phyloP scores from a whole-genome alignment of 2,113 vertebrate species.

The Salvator merianae region DNA sequence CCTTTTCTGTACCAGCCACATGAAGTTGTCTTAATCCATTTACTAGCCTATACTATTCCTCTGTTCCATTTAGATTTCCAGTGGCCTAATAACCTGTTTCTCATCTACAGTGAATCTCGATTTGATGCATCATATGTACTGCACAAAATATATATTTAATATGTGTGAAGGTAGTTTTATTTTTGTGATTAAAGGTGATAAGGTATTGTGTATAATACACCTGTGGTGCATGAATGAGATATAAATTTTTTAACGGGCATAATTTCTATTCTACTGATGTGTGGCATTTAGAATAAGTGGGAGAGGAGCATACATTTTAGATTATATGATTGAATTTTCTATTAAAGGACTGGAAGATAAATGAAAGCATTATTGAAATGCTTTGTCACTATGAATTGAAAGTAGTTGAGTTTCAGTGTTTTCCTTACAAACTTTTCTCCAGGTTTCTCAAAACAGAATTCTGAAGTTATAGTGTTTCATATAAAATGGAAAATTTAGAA shows the following conservation, averaged over 20 bases:
- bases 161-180: not conserved
- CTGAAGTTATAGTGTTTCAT: not conserved
- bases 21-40: no score
- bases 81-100: no score
- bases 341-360: not conserved
- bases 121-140: no score
- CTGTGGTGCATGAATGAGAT: not conserved
- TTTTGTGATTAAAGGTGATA: not conserved
- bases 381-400: no score
- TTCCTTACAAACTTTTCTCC: no score
- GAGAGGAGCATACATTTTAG: not conserved
- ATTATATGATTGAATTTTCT: not conserved
- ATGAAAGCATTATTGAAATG: not conserved
- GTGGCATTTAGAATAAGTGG: not conserved
- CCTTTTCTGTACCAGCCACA: no score
- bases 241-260: not conserved
- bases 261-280: not conserved
- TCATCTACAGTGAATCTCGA: no score
- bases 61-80: no score
- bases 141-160: no score
- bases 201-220: not conserved
- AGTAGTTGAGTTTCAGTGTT: no score
- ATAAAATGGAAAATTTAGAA: not conserved
- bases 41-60: no score
- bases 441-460: not conserved